phyloP scores from a whole-genome alignment of 1,140 invertebrate genomes.

The Linepithema humile region DNA sequence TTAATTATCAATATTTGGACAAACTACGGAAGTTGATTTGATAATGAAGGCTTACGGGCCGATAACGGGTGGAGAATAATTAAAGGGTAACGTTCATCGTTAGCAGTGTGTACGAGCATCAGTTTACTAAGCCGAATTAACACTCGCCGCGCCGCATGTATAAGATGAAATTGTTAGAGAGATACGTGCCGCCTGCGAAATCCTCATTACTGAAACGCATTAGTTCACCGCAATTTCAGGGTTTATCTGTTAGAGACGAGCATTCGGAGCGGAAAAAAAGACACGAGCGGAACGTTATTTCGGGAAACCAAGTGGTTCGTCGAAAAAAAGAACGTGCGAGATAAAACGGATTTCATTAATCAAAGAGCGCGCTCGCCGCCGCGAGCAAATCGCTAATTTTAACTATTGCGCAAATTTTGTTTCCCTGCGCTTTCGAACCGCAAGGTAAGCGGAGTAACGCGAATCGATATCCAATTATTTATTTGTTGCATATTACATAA shows the following conservation, averaged over 20 bases:
- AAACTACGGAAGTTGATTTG: constrained; percentile 39
- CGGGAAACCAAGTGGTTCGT: background rate
- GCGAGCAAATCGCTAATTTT: constrained; percentile 14
- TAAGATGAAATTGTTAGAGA: constrained; percentile 53
- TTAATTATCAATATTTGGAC: constrained; percentile 35
- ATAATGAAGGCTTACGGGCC: background rate
- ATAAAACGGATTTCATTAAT: constrained; percentile 30
- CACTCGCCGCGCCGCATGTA: background rate
- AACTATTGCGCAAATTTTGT: background rate
- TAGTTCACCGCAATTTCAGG: constrained; percentile 6
- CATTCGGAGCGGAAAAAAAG: background rate
- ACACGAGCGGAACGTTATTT: background rate
- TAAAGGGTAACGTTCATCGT: constrained; percentile 46
- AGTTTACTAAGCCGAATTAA: constrained; percentile 54
- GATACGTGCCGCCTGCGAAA: background rate
- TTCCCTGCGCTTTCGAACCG: background rate
- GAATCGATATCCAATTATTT: background rate
- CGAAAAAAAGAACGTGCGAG: background rate
- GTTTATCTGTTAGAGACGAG: constrained; percentile 31
- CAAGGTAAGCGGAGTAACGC: background rate
- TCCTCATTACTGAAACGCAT: constrained; percentile 49
- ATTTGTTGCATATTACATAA: background rate
- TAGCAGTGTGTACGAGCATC: background rate
- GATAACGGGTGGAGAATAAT: constrained; percentile 35
- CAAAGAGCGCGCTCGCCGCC: background rate